These are phyloP conservation scores for Drosophila paranaensis DNA, from an alignment of 2,888 invertebrate genomes.

Conservation along the genomic window DNA sequence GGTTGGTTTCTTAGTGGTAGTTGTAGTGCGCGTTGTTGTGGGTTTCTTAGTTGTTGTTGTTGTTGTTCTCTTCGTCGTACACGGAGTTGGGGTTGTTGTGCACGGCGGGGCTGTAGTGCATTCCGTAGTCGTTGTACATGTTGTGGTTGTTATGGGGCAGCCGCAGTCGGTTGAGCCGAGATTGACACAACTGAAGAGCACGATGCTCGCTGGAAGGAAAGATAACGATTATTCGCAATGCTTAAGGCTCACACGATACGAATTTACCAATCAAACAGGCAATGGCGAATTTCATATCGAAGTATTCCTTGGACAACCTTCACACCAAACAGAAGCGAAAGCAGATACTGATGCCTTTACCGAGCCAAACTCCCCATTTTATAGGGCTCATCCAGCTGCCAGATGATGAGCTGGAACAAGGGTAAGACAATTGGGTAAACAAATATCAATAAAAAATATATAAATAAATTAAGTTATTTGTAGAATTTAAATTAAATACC, in stretches of 20 bases:
- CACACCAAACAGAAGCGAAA: conserved; percentile 11
- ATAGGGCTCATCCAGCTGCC: conserved; percentile 9
- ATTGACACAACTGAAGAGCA: conserved; percentile 5
- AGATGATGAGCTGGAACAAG: background rate
- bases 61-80: too few species aligned
- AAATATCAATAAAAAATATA: background rate
- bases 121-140: background rate
- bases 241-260: background rate
- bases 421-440: conserved; percentile 3
- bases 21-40: too few species aligned
- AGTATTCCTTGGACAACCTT: background rate
- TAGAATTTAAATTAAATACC: background rate
- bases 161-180: background rate
- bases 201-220: conserved; percentile 11
- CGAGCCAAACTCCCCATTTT: background rate
- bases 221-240: background rate
- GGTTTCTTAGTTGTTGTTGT: too few species aligned
- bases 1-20: too few species aligned
- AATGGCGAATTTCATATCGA: conserved; percentile 23
- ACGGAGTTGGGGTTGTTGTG: too few species aligned
- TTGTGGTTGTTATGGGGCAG: background rate
- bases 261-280: conserved; percentile 29
- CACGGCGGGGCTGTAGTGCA: background rate
- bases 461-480: background rate
- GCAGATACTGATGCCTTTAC: conserved; percentile 9